Conservation (phyloP, 1,140 invertebrate species). For the Forficula auricularia region DNA sequence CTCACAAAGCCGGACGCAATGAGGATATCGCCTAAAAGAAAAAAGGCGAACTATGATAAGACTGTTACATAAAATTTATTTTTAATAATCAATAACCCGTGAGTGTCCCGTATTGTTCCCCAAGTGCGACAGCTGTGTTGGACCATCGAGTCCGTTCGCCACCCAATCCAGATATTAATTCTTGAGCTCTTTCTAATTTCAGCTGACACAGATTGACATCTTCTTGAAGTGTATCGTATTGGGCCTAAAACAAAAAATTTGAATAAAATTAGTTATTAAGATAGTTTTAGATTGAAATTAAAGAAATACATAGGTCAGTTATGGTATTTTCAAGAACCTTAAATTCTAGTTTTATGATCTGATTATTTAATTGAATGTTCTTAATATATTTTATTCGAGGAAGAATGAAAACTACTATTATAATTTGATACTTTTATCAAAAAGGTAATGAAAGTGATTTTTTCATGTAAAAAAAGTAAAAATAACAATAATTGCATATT, state of each 20-base stretch:
- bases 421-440: too few species aligned
- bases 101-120: conserved; percentile 36
- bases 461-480: too few species aligned
- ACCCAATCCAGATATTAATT: conserved; percentile 73
- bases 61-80: background rate
- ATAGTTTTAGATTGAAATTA: background rate
- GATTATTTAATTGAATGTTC: too few species aligned
- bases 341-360: too few species aligned
- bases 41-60: conserved; percentile 3
- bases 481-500: too few species aligned
- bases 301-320: background rate
- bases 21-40: conserved; percentile 56
- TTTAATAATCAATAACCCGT: conserved; percentile 19
- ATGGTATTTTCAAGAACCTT: too few species aligned
- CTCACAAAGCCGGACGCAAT: conserved; percentile 76
- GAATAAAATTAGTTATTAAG: background rate
- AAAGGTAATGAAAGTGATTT: too few species aligned
- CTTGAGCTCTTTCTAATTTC: conserved; percentile 81
- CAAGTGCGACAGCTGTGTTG: conserved; percentile 53
- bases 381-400: too few species aligned
- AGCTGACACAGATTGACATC: conserved; percentile 75
- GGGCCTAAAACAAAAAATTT: background rate
- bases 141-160: conserved; percentile 71
- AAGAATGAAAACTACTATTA: too few species aligned
- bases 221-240: conserved; percentile 1